Base-by-base conservation (phyloP, 2,797 vertebrate species). In the Orientallactaga sibirica region DNA sequence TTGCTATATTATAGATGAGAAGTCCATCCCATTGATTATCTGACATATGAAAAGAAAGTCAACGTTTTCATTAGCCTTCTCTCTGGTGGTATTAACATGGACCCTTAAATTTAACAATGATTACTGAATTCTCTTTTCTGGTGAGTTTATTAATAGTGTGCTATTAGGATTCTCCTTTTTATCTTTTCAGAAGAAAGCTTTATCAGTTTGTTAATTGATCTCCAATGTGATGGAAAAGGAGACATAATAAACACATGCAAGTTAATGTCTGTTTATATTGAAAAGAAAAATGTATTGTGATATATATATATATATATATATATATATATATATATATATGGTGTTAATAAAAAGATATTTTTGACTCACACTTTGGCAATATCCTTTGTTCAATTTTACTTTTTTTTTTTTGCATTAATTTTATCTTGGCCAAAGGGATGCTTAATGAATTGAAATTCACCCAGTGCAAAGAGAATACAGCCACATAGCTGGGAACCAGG, bases 171-270 rank as follows among this genome's bases (percentile, higher is more conserved):
- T 73, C 33, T 37, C 91, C 61, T 27, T 95, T 92, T 91, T 58
- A 83, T 93, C 70, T 93, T 92, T 92, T 89, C 19, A 84, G 64
- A 19, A 88, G 58, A 92, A 68, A 81, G 20, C 15, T 48, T 91
- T 95, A 84, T 83, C 84, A 85, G 2, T 94, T 93, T 96, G 76
- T 94, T 96, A 93, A 92, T 52, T 92, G 78, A 90, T 52, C 37
- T 88, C 67, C 48, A 91, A 79, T 62, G n/a, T 88, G 29, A 41
- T 92, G 92, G 81, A 91, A 93, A 96, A 95, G 88, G 73, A 93
- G n/a, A 29, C 95, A 12, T 87, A 76, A 93, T 89, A 95, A 94
- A 66, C 70, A 94, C 27, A 15, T 95, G 71, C 19, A 95, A 87
- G 95, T 96, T 76, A 82, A 88, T 78, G 3, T 12, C 3, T 94